Conservation (phyloP, 1,140 invertebrate genomes). For the Tigriopus japonicus region DNA sequence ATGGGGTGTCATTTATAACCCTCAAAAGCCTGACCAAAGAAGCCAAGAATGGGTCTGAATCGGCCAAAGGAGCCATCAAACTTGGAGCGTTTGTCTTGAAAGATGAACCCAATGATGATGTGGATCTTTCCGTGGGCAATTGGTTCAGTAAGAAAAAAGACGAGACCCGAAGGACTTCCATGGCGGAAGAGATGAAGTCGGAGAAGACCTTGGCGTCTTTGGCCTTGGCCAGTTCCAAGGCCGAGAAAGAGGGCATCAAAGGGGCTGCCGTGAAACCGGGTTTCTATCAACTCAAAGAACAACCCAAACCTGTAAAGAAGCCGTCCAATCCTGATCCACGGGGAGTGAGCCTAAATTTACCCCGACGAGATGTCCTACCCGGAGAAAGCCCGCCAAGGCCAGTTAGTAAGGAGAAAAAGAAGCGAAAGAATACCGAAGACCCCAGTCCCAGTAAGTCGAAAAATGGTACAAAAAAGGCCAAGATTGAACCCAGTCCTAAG, state of each 20-base stretch:
- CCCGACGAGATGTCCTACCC: no score
- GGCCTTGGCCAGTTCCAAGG: not conserved
- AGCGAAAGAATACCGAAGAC: no score
- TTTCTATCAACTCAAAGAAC: not conserved
- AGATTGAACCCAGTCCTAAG: no score
- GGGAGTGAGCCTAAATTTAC: no score
- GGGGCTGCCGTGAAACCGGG: not conserved
- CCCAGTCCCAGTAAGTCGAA: no score
- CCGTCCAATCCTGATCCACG: not conserved
- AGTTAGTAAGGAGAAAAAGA: conserved; percentile 11
- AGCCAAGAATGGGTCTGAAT: conserved; percentile 12
- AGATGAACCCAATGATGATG: conserved; percentile 12
- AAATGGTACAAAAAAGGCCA: no score
- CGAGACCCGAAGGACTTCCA: not conserved
- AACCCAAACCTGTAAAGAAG: not conserved
- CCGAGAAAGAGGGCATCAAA: not conserved
- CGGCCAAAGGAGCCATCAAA: conserved; percentile 5
- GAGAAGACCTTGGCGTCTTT: not conserved
- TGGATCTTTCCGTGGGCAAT: conserved; percentile 20
- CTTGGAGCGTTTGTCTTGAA: conserved; percentile 13
- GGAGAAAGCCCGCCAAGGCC: not conserved
- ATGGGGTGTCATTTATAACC: conserved; percentile 57
- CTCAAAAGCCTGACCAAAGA: conserved; percentile 27
- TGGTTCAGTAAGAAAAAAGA: conserved; percentile 17
- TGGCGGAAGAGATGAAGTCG: conserved; percentile 16